Percentiles rank a stretch among this genome's conserved stretches.
Evolutionary conservation across 2,888 invertebrate genomes (phyloP).

Genomic region (Gandaritis pyraliata): DNA sequence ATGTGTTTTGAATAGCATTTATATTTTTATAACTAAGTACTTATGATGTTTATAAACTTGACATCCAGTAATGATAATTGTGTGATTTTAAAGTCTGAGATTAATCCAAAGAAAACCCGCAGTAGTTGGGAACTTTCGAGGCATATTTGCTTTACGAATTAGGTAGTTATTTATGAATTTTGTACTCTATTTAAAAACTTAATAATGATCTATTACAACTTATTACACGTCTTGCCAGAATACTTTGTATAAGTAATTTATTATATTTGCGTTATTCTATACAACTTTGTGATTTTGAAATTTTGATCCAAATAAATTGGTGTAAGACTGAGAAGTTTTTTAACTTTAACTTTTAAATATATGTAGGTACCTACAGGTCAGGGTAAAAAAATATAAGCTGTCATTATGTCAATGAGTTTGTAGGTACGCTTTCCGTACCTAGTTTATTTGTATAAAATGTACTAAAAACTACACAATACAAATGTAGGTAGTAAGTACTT

Average conservation of each 20-base stretch:
- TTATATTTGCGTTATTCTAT: conserved; percentile 52
- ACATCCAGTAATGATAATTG: conserved; percentile 45
- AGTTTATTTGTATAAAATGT: conserved; percentile 14
- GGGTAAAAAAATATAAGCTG: too few relatives aligned
- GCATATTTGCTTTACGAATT: conserved; percentile 34
- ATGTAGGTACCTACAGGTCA: too few relatives aligned
- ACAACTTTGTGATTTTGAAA: conserved; percentile 66
- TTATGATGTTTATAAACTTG: conserved; percentile 30
- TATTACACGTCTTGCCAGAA: conserved; percentile 57
- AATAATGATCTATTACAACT: conserved; percentile 34
- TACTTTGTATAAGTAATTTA: conserved; percentile 55
- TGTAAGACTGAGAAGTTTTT: conserved; percentile 57
- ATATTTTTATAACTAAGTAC: conserved; percentile 41
- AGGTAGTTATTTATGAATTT: conserved; percentile 50
- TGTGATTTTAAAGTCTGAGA: conserved; percentile 68
- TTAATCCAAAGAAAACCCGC: conserved; percentile 54
- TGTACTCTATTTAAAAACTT: conserved; percentile 36
- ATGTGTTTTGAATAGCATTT: conserved; percentile 36
- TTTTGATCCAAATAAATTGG: conserved; percentile 69
- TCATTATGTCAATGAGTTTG: too few relatives aligned
- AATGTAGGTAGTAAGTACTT: conserved; percentile 21
- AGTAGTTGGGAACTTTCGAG: conserved; percentile 35
- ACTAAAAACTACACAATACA: conserved; percentile 32
- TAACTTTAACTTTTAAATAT: neutral
- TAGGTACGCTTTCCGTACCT: conserved; percentile 1